Percentiles rank a stretch among this genome's conserved stretches.
Conservation (phyloP, 2,888 invertebrate species). For the Phymatocera aterrima region DNA sequence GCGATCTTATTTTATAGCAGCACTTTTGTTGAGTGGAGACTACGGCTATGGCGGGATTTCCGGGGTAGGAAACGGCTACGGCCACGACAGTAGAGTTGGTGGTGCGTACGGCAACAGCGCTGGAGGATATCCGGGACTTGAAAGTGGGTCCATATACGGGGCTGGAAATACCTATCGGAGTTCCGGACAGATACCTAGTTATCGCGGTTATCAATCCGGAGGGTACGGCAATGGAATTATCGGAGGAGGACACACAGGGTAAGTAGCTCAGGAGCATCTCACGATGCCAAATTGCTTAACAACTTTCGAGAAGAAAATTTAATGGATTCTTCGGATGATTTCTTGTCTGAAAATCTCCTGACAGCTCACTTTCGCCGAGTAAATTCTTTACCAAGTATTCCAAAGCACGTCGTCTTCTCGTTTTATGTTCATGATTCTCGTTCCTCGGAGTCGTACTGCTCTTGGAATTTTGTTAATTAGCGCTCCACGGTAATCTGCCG, state of each 20-base stretch:
- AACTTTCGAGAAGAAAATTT: neutral
- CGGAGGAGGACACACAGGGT: slow-evolving; percentile 63
- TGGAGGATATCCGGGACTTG: slow-evolving; percentile 51
- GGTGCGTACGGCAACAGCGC: slow-evolving; percentile 54
- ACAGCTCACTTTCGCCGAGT: neutral
- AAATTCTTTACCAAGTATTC: neutral
- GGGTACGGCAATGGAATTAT: slow-evolving; percentile 55
- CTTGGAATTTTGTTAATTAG: neutral
- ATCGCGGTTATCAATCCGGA: slow-evolving; percentile 55
- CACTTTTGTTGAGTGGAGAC: slow-evolving; percentile 60
- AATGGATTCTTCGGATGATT: neutral
- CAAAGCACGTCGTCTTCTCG: neutral
- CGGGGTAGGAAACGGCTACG: slow-evolving; percentile 48
- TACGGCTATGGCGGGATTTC: slow-evolving; percentile 58
- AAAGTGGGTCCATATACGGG: slow-evolving; percentile 54
- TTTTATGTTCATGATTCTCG: neutral
- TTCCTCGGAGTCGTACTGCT: neutral
- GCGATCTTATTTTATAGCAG: slow-evolving; percentile 52
- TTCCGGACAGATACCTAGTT: slow-evolving; percentile 53
- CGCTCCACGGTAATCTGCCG: neutral
- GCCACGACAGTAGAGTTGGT: slow-evolving; percentile 52
- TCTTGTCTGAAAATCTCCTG: neutral
- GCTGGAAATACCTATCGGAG: slow-evolving; percentile 57
- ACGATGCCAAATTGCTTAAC: neutral
- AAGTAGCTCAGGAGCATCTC: slow-evolving; percentile 43